Base-by-base conservation (phyloP, 2,888 invertebrate genomes). In the Rhopalosiphum nymphaeae region DNA sequence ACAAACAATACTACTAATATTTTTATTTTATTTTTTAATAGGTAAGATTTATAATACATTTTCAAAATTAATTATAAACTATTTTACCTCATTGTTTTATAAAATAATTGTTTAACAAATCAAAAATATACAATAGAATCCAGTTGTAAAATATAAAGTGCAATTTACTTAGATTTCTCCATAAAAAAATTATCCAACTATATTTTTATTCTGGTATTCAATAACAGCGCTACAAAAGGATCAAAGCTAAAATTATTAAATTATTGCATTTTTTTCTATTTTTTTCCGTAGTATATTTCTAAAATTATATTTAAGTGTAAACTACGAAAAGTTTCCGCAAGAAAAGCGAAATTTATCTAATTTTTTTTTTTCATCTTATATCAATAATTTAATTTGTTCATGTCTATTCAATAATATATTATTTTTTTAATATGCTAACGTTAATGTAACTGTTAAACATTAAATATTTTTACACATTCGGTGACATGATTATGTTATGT, bases 141-240 rank as follows among this genome's bases (percentile, higher is more conserved):
- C 29, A 44, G 57, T n/a, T n/a, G n/a, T 53, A 29, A 56, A 56
- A 91, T 85, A 56, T 42, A 11, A 84, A 91, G 84, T 56, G 9
- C 2, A 44, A 91, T 91, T 85, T 57, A 29, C n/a, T 84, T 26
- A 29, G 85, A 85, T 85, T 42, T 85, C 21, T 91, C n/a, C 9
- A n/a, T 25, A 85, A 85, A 91, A 91, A 91, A 84, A 91, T 91
- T 91, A 85, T 57, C 85, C 56, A 44, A 57, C 85, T 85, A 13
- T 85, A 85, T 91, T 56, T 85, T 29, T 84, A 56, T 89, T 13
- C 3, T 0, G 5, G 13, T 84, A 49, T 3, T 84, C 29, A 26
- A 44, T 26, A 13, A 21, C 1, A 21, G 36, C 3, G 29, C 13
- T 42, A 56, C 21, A 13, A 42, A 21, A 16, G 2, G 56, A 44